Base-by-base conservation (phyloP, 2,113 vertebrate genomes). In the Dermatemys mawii region DNA sequence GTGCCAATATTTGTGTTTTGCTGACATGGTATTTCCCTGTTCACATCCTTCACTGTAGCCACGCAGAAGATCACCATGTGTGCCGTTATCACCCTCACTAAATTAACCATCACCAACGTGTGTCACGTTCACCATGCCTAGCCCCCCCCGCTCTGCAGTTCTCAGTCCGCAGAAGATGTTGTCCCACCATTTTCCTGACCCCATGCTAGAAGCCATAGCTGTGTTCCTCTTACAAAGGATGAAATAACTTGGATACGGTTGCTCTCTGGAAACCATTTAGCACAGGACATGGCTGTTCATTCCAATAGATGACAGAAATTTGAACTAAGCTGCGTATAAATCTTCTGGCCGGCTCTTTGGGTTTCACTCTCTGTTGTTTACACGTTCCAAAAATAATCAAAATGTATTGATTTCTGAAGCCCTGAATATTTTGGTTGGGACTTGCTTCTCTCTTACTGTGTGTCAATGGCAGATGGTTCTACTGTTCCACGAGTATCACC, bases 291-390 rank as follows among this genome's bases (percentile, higher is more conserved):
- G 91, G 95, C 93, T 97, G 96, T 97, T 97, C 95, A 97, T 97
- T 97, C 96, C 97, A 97, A 97, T 90, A 96, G 96, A 97, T 97
- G 97, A 97, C 96, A 97, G 97, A 97, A 97, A 97, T 97, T 93
- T 90, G 93, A 96, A 97, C 96, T 96, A 97, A 97, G 94, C 94
- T 88, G 86, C 89, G 51, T 96, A 94, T 97, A 97, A 96, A 97
- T 97, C 97, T 97, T 96, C 96, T 95, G 97, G 95, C 84, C 54
- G 0, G 73, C 78, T 97, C 96, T 96, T 88, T 88, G 50, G 90
- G 87, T 97, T 96, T 97, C 94, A 38, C 83, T 94, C 94, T 96
- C 90, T 76, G 89, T 89, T 97, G 94, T 97, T 97, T 97, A 97
- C 91, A 76, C 90, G 11, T 41, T 38, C 70, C 46, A 60, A 87